phyloP scores from a whole-genome alignment of 2,888 invertebrate species.

The Oegoconia quadripuncta region DNA sequence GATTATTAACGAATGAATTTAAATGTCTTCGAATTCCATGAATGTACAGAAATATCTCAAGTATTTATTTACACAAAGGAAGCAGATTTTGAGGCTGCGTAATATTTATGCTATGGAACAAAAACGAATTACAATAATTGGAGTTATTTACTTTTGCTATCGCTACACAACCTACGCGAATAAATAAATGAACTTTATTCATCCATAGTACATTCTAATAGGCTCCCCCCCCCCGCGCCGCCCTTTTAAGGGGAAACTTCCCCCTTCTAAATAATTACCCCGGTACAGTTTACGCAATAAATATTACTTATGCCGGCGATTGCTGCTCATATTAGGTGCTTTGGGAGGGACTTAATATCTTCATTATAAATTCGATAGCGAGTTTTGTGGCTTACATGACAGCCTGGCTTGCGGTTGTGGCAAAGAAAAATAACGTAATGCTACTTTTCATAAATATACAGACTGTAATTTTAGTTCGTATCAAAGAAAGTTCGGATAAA shows the following conservation, averaged over 20 bases:
- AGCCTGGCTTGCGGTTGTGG: too few relatives aligned
- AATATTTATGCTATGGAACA: too few relatives aligned
- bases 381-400: constrained; percentile 16
- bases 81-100: too few relatives aligned
- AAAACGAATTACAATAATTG: background rate
- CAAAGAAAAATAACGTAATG: too few relatives aligned
- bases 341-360: constrained; percentile 29
- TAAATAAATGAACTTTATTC: constrained; percentile 35
- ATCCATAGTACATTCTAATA: constrained; percentile 38
- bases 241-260: too few relatives aligned
- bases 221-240: constrained; percentile 13
- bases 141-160: background rate
- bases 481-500: too few relatives aligned
- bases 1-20: too few relatives aligned
- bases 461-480: too few relatives aligned
- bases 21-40: too few relatives aligned
- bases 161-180: constrained; percentile 5
- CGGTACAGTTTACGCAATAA: constrained; percentile 59
- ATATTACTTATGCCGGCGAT: constrained; percentile 67
- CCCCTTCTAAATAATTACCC: constrained; percentile 64
- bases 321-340: constrained; percentile 29
- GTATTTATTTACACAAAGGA: too few relatives aligned
- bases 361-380: constrained; percentile 35
- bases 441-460: too few relatives aligned
- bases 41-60: background rate